A percentile compares a stretch with the other conserved stretches of the same genome.
These are phyloP conservation scores for Oplegnathus fasciatus DNA, from an alignment of 2,113 vertebrate genomes.

Conservation along the genomic window DNA sequence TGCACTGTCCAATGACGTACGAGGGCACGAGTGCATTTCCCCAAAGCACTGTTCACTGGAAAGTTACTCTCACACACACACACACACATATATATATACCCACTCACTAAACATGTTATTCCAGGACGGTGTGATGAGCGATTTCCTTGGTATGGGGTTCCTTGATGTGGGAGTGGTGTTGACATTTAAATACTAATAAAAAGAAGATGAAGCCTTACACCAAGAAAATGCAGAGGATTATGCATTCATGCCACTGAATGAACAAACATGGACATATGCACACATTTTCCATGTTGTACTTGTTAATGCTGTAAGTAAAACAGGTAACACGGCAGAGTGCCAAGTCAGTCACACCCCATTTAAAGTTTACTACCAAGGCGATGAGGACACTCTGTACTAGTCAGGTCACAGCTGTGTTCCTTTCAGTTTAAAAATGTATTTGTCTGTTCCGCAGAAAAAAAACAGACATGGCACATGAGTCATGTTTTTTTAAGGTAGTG, in stretches of 20 bases:
- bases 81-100: not conserved
- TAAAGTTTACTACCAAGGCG: not conserved
- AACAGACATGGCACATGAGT: no score
- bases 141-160: not conserved
- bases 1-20: not conserved
- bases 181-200: slow-evolving; percentile 5
- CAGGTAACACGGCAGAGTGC: not conserved
- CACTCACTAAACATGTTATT: slow-evolving; percentile 33
- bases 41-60: slow-evolving; percentile 5
- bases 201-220: not conserved
- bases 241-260: not conserved
- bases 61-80: not conserved
- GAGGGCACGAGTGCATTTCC: not conserved
- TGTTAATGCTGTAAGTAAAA: not conserved
- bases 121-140: not conserved
- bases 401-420: no score
- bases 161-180: not conserved
- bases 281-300: not conserved
- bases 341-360: slow-evolving; percentile 4
- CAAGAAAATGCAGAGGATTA: not conserved
- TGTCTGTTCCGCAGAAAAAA: not conserved
- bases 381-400: slow-evolving; percentile 7
- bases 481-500: no score
- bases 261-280: not conserved
- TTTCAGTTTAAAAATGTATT: not conserved